Percentiles rank a stretch among this genome's conserved stretches.
Conservation (phyloP, 2,888 invertebrate species). For the Leptinotarsa rubiginosa region DNA sequence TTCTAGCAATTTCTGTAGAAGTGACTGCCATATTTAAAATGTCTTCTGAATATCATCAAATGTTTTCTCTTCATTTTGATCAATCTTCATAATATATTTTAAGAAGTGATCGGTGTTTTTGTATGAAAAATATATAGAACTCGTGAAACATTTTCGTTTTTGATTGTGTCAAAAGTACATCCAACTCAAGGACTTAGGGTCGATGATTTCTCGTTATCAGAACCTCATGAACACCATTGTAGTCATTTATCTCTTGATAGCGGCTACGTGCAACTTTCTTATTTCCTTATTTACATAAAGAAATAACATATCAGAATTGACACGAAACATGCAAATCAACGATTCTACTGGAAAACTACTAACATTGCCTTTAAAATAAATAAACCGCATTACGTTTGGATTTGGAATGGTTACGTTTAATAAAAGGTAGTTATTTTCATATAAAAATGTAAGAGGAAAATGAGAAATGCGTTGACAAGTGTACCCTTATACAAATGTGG, state of each 20-base stretch:
- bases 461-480: too few species aligned
- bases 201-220: not conserved
- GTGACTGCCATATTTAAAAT: too few species aligned
- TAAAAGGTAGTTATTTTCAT: too few species aligned
- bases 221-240: slow-evolving; percentile 3
- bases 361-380: slow-evolving; percentile 31
- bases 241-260: slow-evolving; percentile 1
- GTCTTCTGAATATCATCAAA: too few species aligned
- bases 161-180: slow-evolving; percentile 4
- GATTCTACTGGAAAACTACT: slow-evolving; percentile 29
- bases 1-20: too few species aligned
- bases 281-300: slow-evolving; percentile 3
- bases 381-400: not conserved
- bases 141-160: not conserved
- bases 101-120: too few species aligned
- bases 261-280: not conserved
- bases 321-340: slow-evolving; percentile 34
- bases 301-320: slow-evolving; percentile 22
- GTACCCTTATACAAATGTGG: too few species aligned
- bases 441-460: too few species aligned
- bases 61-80: too few species aligned
- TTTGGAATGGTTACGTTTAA: too few species aligned
- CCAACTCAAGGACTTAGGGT: not conserved
- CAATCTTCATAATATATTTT: too few species aligned
- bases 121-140: too few species aligned